These are phyloP conservation scores for Eristalis pertinax DNA, from an alignment of 2,888 invertebrate genomes.

Conservation along the genomic window DNA sequence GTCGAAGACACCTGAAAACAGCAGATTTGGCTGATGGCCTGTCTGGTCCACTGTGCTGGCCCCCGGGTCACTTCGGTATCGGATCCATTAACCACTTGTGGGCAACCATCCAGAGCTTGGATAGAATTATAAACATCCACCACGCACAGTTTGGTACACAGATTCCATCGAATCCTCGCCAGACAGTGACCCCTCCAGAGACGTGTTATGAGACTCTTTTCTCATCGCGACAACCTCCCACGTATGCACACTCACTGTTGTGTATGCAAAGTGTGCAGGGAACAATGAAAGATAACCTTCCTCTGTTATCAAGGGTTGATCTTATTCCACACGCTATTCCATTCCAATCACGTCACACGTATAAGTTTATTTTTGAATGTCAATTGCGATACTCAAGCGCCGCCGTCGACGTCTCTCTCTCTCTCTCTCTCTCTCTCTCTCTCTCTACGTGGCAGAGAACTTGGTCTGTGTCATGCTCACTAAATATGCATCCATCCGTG, in stretches of 20 bases:
- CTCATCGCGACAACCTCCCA: not conserved
- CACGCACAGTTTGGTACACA: too few relatives aligned
- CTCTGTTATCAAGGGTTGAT: not conserved
- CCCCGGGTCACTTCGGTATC: too few relatives aligned
- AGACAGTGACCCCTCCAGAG: too few relatives aligned
- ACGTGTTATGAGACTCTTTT: not conserved
- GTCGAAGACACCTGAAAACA: too few relatives aligned
- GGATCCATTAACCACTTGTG: too few relatives aligned
- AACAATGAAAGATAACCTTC: not conserved
- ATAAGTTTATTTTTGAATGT: slow-evolving; percentile 30
- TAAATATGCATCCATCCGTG: slow-evolving; percentile 1
- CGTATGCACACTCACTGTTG: not conserved
- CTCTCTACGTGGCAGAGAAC: slow-evolving; percentile 31
- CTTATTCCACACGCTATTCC: not conserved
- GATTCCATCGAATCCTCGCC: too few relatives aligned
- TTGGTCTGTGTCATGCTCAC: not conserved
- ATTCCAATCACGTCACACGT: slow-evolving; percentile 29
- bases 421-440: too few relatives aligned
- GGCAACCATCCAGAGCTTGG: too few relatives aligned
- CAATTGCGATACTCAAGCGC: slow-evolving; percentile 36
- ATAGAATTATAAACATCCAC: too few relatives aligned
- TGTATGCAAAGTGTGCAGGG: not conserved
- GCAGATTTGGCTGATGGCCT: too few relatives aligned
- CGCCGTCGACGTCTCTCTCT: not conserved
- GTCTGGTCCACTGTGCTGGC: too few relatives aligned